Percentiles rank a stretch among this genome's conserved stretches.
Conservation (phyloP, 2,888 invertebrate genomes). For the Mesorhabditis spiculigera region DNA sequence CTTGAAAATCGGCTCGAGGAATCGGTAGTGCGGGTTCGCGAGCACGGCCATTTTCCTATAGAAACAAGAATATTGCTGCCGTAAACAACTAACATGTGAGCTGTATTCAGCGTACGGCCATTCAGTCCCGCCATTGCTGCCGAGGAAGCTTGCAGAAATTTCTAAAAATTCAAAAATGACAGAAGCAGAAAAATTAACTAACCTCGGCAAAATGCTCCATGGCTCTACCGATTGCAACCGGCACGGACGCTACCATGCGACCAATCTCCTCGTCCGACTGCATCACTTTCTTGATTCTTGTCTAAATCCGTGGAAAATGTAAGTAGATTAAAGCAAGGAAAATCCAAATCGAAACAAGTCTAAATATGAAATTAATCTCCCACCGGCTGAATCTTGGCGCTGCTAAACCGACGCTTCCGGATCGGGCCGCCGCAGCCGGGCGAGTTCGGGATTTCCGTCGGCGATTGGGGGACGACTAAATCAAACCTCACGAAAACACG, state of each 20-base stretch:
- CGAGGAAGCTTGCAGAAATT: conserved; percentile 18
- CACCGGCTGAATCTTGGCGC: conserved; percentile 56
- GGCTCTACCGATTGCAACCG: conserved; percentile 76
- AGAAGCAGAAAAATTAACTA: too few relatives aligned
- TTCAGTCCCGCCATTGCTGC: conserved; percentile 24
- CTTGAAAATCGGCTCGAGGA: conserved; percentile 42
- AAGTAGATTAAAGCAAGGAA: not conserved
- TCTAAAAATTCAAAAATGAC: too few relatives aligned
- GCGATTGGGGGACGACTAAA: not conserved
- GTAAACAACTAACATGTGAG: conserved; percentile 46
- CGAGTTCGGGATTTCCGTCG: conserved; percentile 11
- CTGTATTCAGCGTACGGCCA: conserved; percentile 48
- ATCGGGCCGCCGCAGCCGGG: conserved; percentile 34
- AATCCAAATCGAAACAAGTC: not conserved
- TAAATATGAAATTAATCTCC: conserved; percentile 1
- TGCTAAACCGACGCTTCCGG: conserved; percentile 50
- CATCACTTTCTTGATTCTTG: conserved; percentile 98
- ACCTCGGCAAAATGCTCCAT: conserved; percentile 58
- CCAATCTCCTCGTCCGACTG: conserved; percentile 99
- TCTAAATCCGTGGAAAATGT: conserved; percentile 28
- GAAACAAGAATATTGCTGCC: not conserved
- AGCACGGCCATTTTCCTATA: conserved; percentile 45
- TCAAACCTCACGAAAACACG: too few relatives aligned
- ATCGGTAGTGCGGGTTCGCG: conserved; percentile 45
- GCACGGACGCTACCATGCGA: conserved; percentile 97